phyloP scores from a whole-genome alignment of 2,888 invertebrate species.

The Meteorus colon region DNA sequence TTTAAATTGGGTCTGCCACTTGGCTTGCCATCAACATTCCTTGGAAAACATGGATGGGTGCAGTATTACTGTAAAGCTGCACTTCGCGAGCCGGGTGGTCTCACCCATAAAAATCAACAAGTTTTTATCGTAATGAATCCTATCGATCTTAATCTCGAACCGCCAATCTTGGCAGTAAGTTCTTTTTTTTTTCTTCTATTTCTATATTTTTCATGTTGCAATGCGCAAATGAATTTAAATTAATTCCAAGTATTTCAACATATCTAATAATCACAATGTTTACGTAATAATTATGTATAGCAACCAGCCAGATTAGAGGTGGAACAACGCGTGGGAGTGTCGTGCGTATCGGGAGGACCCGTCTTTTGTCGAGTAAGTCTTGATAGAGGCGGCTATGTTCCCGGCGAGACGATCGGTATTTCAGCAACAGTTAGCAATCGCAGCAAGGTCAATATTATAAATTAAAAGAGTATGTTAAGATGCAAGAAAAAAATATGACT shows the following conservation, averaged over 20 bases:
- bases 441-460: conserved; percentile 78
- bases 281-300: conserved; percentile 71
- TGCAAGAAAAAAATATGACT: conserved; percentile 1
- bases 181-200: conserved; percentile 8
- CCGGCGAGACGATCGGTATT: conserved; percentile 93
- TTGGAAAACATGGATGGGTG: conserved; percentile 96
- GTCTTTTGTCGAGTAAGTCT: conserved; percentile 90
- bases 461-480: neutral
- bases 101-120: conserved; percentile 96
- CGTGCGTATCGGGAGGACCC: conserved; percentile 90
- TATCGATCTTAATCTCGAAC: conserved; percentile 92
- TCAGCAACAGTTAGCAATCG: conserved; percentile 89
- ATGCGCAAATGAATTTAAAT: neutral
- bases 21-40: conserved; percentile 92
- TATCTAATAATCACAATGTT: conserved; percentile 15
- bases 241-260: conserved; percentile 2
- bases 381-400: conserved; percentile 95
- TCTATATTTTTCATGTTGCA: conserved; percentile 4
- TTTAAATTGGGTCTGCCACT: conserved; percentile 93
- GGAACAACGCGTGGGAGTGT: conserved; percentile 91
- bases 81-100: conserved; percentile 88
- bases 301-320: conserved; percentile 93
- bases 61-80: conserved; percentile 96
- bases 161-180: conserved; percentile 89
- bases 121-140: conserved; percentile 98